These are phyloP conservation scores for Pachyuromys duprasi DNA, from an alignment of 2,797 vertebrate genomes.

Conservation along the genomic window DNA sequence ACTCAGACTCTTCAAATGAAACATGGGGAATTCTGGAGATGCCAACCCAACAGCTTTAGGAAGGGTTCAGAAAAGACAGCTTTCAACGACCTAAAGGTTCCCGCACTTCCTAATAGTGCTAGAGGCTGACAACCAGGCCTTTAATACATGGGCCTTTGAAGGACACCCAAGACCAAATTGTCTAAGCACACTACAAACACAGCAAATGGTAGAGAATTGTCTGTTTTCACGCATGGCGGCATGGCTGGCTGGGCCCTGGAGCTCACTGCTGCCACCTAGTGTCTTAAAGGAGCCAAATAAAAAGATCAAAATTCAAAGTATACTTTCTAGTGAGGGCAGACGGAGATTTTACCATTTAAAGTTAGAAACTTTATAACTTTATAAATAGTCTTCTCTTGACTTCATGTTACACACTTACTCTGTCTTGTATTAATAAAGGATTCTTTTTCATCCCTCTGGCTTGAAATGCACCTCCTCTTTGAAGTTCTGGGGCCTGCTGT, in stretches of 20 bases:
- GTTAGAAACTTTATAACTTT: background rate
- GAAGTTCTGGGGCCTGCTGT: background rate
- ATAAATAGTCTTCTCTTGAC: background rate
- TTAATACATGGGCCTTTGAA: background rate
- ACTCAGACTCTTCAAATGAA: background rate
- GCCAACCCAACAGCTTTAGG: background rate
- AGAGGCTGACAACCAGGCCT: background rate
- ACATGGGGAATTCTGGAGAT: constrained; percentile 32
- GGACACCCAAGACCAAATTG: background rate
- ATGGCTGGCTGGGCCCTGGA: background rate
- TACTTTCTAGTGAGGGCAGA: no score
- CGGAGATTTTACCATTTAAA: background rate
- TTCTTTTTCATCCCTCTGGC: background rate
- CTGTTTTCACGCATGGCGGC: background rate
- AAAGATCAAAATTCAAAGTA: background rate
- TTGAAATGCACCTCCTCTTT: background rate
- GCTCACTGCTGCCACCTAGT: background rate
- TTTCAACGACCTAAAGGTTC: background rate
- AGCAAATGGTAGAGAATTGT: background rate
- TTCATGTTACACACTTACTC: background rate
- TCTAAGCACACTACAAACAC: background rate
- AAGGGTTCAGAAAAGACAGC: background rate
- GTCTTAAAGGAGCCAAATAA: background rate
- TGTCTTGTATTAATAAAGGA: background rate
- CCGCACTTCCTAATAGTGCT: background rate